phyloP scores from a whole-genome alignment of 2,797 vertebrate genomes.

The Rhinatrema bivittatum region DNA sequence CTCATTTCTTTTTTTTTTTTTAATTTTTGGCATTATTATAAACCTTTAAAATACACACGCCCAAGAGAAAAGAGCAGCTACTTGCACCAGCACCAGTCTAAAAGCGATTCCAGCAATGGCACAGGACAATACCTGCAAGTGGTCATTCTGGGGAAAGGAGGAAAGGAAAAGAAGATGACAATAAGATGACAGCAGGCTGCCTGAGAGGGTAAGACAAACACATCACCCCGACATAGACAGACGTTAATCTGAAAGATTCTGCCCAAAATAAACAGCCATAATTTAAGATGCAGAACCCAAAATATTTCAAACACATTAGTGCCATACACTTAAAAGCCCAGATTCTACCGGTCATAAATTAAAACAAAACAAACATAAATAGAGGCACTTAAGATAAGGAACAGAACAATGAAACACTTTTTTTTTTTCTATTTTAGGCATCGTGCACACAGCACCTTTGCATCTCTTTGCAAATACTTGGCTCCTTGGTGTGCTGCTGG shows the following conservation, averaged over 20 bases:
- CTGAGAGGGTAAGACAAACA: slow-evolving; percentile 34
- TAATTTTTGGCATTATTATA: slow-evolving; percentile 59
- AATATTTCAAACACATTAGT: slow-evolving; percentile 23
- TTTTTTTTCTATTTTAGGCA: slow-evolving; percentile 23
- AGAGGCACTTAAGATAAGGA: slow-evolving; percentile 70
- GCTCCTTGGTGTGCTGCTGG: slow-evolving; percentile 14
- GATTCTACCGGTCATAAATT: slow-evolving; percentile 49
- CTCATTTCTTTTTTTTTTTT: slow-evolving; percentile 29
- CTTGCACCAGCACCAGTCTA: slow-evolving; percentile 66
- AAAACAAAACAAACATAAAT: slow-evolving; percentile 59
- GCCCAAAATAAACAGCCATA: too few relatives aligned
- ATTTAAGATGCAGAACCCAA: too few relatives aligned
- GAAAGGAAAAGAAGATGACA: too few relatives aligned
- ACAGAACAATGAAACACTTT: slow-evolving; percentile 37
- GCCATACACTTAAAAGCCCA: slow-evolving; percentile 40
- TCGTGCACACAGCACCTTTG: too few relatives aligned
- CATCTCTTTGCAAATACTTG: slow-evolving; percentile 26
- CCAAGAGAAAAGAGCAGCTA: slow-evolving; percentile 58
- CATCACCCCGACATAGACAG: too few relatives aligned
- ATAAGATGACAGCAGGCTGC: too few relatives aligned
- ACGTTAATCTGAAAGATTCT: too few relatives aligned
- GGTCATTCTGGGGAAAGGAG: slow-evolving; percentile 35
- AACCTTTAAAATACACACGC: slow-evolving; percentile 55
- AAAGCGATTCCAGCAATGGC: slow-evolving; percentile 59
- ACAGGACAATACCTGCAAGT: slow-evolving; percentile 58